Base-by-base conservation (phyloP, 2,113 vertebrate genomes). In the Psilopsiagon aymara region DNA sequence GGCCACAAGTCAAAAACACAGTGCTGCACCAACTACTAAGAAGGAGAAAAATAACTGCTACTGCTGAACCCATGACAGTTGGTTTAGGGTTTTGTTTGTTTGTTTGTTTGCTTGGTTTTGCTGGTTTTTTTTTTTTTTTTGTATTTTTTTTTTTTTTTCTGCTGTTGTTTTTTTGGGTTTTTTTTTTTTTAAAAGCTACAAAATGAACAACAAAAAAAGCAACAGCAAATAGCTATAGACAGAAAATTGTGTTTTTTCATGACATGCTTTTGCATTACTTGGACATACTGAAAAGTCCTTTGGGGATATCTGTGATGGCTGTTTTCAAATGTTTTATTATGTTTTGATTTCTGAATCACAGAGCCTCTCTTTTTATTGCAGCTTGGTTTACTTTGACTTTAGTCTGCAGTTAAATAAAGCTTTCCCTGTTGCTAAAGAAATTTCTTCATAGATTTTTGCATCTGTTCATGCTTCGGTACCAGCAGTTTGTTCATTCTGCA, bases 281-380 rank as follows among this genome's bases (percentile, higher is more conserved):
- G 31, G 7, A 53, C 15, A 43, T 29, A 35, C 0, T 17, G 69
- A 1, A 57, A 31, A 39, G 20, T 37, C 8, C 4, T 86, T 69
- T 86, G 14, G 14, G 9, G 8, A 33, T 62, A 76, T 28, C 13
- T 55, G 10, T 51, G 33, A 31, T 11, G 3, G 3, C 60, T 60
- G 27, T 10, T 2, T 64, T 87, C 12, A 63, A 87, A 69, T 0
- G 0, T 31, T 88, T 86, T 81, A 3, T 5, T 47, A 2, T 53
- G 16, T 46, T 91, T 59, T 83, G 31, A n/a, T 77, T 74, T 77
- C 47, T 53, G 41, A 74, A 44, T 75, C 33, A 57, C 23, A 92
- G 10, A 69, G 1, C 2, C 17, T 91, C 12, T 74, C 12, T 88
- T 83, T 82, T 67, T 46, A 68, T 21, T n/a, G 3, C 12, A 64